Conservation (phyloP, 2,113 vertebrate species). For the Macaca mulatta region DNA sequence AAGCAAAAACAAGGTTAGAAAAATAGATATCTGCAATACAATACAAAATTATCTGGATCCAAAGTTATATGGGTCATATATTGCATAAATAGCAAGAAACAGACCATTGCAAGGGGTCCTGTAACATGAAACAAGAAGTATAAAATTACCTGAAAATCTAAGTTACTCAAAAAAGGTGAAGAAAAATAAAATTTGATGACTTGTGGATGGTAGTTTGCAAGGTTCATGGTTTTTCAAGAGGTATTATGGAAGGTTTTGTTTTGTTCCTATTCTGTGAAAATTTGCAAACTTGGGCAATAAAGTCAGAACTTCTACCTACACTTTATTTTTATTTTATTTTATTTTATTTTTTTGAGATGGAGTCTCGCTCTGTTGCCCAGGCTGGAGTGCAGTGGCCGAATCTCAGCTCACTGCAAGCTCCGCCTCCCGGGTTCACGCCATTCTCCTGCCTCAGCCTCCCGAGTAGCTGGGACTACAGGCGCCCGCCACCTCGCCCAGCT, state of each 20-base stretch:
- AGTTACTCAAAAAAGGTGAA: background rate
- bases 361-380: no score
- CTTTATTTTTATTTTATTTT: constrained; percentile 17
- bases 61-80: background rate
- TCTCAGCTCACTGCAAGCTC: no score
- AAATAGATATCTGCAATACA: background rate
- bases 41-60: background rate
- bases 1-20: background rate
- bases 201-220: background rate
- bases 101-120: background rate
- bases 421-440: no score
- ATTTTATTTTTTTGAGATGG: no score
- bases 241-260: background rate
- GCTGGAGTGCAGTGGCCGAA: no score
- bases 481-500: no score
- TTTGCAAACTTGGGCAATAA: background rate
- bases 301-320: constrained; percentile 1
- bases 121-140: background rate
- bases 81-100: background rate
- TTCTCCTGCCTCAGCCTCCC: no score
- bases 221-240: background rate
- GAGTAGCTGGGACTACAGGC: no score
- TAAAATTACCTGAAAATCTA: background rate
- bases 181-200: constrained; percentile 16
- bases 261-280: background rate